Evolutionary conservation across 2,113 vertebrate species (phyloP).

Genomic region (Peromyscus polionotus): DNA sequence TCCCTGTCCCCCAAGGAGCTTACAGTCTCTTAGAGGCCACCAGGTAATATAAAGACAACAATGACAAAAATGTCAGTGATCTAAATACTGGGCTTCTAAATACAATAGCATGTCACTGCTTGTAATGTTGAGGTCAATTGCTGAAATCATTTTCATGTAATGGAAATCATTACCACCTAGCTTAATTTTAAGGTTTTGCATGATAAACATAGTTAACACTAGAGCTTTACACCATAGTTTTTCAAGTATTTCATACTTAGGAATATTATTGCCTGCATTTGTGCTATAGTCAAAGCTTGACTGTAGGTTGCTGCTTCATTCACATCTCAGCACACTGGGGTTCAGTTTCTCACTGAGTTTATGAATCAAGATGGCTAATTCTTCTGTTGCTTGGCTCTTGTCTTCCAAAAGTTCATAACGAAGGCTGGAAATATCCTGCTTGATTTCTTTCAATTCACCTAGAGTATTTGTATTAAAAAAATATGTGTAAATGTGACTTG

Average conservation of each 20-base stretch:
- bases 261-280: slow-evolving; percentile 91
- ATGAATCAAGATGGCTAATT: slow-evolving; percentile 92
- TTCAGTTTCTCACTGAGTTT: slow-evolving; percentile 93
- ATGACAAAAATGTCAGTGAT: slow-evolving; percentile 73
- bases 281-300: slow-evolving; percentile 85
- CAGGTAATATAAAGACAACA: slow-evolving; percentile 81
- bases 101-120: slow-evolving; percentile 69
- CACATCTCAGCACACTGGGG: slow-evolving; percentile 87
- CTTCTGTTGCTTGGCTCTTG: slow-evolving; percentile 94
- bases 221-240: slow-evolving; percentile 86
- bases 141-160: slow-evolving; percentile 74
- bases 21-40: slow-evolving; percentile 55
- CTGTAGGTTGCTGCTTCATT: slow-evolving; percentile 80
- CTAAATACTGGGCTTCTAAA: slow-evolving; percentile 59
- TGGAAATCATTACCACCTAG: slow-evolving; percentile 84
- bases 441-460: slow-evolving; percentile 96
- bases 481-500: slow-evolving; percentile 14
- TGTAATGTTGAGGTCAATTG: slow-evolving; percentile 70
- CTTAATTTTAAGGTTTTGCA: slow-evolving; percentile 85
- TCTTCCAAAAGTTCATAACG: slow-evolving; percentile 95
- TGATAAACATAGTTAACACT: slow-evolving; percentile 86
- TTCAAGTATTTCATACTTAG: slow-evolving; percentile 89
- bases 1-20: slow-evolving; percentile 48
- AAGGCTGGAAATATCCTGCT: slow-evolving; percentile 95
- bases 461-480: slow-evolving; percentile 52